Conservation (phyloP, 2,113 vertebrate species). For the Odobenus rosmarus region DNA sequence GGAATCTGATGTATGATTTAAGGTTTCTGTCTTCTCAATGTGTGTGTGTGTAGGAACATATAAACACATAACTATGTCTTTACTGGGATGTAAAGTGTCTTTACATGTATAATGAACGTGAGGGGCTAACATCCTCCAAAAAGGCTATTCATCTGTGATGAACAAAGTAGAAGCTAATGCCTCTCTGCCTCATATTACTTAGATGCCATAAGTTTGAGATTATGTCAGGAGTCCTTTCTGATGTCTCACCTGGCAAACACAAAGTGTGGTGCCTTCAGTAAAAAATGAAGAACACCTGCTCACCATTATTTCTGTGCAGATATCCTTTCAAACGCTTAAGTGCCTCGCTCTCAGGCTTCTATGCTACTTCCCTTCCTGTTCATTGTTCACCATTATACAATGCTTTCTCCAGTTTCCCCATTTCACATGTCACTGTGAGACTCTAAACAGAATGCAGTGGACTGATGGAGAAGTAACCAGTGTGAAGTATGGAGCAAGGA, state of each 20-base stretch:
- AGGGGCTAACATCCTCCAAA: background rate
- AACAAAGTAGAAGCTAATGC: background rate
- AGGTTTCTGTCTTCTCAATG: background rate
- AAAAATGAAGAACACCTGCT: background rate
- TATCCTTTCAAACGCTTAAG: background rate
- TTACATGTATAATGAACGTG: background rate
- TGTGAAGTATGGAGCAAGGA: background rate
- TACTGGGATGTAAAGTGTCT: background rate
- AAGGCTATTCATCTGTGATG: background rate
- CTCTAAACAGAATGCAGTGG: background rate
- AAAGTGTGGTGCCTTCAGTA: background rate
- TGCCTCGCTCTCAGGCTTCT: background rate
- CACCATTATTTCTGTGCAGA: background rate
- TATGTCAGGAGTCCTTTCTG: background rate
- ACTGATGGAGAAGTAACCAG: background rate
- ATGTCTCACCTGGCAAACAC: background rate
- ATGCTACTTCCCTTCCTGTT: background rate
- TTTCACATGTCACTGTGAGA: background rate
- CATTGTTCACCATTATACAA: background rate
- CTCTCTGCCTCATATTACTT: background rate
- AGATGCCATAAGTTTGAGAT: background rate
- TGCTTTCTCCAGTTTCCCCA: slow-evolving; percentile 19
- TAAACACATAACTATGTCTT: background rate
- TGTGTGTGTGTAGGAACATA: background rate
- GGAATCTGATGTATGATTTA: background rate